Evolutionary conservation across 2,888 invertebrate genomes (phyloP).

Genomic region (Dastarcus helophoroides): DNA sequence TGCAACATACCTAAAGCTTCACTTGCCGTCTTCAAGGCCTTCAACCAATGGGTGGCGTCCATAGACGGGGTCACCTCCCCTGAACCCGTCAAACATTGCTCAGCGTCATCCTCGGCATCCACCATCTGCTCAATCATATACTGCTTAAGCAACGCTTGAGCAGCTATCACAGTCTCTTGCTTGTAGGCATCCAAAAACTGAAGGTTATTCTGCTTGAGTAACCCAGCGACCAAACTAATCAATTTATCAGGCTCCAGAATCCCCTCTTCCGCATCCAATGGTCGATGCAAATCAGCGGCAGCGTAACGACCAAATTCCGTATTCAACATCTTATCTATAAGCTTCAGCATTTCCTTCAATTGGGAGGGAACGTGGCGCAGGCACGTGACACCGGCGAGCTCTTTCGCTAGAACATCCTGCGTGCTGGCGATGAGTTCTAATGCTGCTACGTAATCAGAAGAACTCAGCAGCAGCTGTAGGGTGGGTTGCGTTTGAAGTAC

Average conservation of each 20-base stretch:
- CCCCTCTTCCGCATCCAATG: constrained; percentile 47
- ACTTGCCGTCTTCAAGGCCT: constrained; percentile 31
- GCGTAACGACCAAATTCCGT: constrained; percentile 90
- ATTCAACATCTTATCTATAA: constrained; percentile 94
- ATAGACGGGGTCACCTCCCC: constrained; percentile 34
- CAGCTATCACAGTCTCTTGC: constrained; percentile 80
- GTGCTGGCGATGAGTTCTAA: constrained; percentile 93
- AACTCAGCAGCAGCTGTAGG: constrained; percentile 85
- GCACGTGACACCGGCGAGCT: constrained; percentile 85
- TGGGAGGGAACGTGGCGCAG: constrained; percentile 94
- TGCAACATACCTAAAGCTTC: constrained; percentile 28
- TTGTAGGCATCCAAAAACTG: constrained; percentile 79
- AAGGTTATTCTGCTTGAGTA: constrained; percentile 76
- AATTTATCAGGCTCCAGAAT: constrained; percentile 15
- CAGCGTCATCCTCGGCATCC: constrained; percentile 43
- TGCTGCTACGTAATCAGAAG: constrained; percentile 95
- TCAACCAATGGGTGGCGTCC: constrained; percentile 34
- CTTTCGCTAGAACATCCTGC: constrained; percentile 83
- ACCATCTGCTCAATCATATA: constrained; percentile 69
- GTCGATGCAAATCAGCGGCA: constrained; percentile 82
- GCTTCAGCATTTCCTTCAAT: constrained; percentile 85
- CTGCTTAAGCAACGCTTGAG: constrained; percentile 82
- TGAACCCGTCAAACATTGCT: constrained; percentile 43
- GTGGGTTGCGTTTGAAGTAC: constrained; percentile 97
- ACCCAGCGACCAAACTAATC: constrained; percentile 59